Evolutionary conservation across 1,140 invertebrate species (phyloP), one percentile per base, ranked within the genome.

Genomic region (Tyrophagus putrescentiae): DNA sequence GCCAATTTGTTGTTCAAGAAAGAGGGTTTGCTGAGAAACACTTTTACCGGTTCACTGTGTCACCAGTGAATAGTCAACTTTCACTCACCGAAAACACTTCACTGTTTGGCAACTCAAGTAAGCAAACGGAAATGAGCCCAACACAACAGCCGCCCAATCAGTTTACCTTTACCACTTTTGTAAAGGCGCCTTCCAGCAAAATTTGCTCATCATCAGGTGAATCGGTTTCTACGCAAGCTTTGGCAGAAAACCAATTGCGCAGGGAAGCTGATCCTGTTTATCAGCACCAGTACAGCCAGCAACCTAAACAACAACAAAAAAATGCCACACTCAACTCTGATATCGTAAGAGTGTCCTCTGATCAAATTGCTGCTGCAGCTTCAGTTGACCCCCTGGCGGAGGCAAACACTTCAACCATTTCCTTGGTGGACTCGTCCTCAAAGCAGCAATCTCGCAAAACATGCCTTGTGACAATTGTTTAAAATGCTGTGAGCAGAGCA

Each of bases 161-260:
- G 9, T 54, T 54, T 54, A 54, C 52, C 21, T 54, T 54, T 23
- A 54, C 25, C 7, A 54, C 52, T 27, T 54, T 54, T 33, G 52
- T 54, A 3, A 54, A 54, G 27, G 3, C 41, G 25, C 41, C 25
- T 34, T 31, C 13, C 3, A 54, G 39, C 27, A 31, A 54, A 13
- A 54, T 27, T 3, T 23, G 39, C 3, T 7, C 13, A 3, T 16
- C 13, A 25, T 16, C 11, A 6, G 9, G 32, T n/a, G 9, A 27
- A 28, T 1, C 13, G 3, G 27, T 4, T 9, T 16, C 3, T 52
- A 31, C 13, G n/a, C 52, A 54, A 29, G 21, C 16, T 16, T 54
- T 34, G 27, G 39, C 13, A 16, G 21, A 16, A 16, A 16, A n/a
- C 31, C 21, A 48, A 48, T 48, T 6, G 7, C 6, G n/a, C n/a